Evolutionary conservation across 2,888 invertebrate species (phyloP).

Genomic region (Rhynchonema sp.): DNA sequence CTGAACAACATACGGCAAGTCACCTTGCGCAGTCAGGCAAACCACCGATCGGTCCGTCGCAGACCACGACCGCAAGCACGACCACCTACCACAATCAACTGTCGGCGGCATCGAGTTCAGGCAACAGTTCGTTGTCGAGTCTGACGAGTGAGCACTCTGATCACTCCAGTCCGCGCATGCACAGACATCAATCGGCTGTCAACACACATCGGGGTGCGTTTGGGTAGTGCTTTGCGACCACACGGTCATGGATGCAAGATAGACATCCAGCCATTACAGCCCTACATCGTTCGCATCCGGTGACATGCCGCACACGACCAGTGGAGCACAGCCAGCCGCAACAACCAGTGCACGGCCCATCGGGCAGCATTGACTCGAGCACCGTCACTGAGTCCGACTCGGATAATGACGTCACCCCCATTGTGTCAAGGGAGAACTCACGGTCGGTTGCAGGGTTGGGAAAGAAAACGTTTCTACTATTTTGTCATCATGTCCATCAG

Average conservation of each 20-base stretch:
- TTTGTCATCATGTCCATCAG: too few species aligned
- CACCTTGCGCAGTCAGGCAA: not conserved
- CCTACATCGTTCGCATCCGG: not conserved
- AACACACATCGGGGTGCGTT: too few species aligned
- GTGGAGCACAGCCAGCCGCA: not conserved
- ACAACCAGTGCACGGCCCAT: not conserved
- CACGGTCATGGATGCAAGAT: too few species aligned
- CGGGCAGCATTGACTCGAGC: not conserved
- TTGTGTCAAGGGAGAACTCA: not conserved
- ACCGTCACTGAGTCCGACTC: not conserved
- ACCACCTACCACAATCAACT: too few species aligned
- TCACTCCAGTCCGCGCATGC: not conserved
- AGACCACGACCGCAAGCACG: too few species aligned
- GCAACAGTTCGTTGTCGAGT: not conserved
- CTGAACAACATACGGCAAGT: not conserved
- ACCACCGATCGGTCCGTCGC: not conserved
- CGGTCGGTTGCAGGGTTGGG: too few species aligned
- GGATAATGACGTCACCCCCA: not conserved
- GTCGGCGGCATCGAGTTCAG: not conserved
- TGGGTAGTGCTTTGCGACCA: too few species aligned
- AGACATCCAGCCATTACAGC: too few species aligned
- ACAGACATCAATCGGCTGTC: not conserved
- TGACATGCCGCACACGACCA: not conserved
- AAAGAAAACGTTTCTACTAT: too few species aligned
- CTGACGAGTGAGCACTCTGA: not conserved